Percentiles rank a stretch among this genome's conserved stretches.
Conservation (phyloP, 1,140 invertebrate species). For the Micrasema longulum region DNA sequence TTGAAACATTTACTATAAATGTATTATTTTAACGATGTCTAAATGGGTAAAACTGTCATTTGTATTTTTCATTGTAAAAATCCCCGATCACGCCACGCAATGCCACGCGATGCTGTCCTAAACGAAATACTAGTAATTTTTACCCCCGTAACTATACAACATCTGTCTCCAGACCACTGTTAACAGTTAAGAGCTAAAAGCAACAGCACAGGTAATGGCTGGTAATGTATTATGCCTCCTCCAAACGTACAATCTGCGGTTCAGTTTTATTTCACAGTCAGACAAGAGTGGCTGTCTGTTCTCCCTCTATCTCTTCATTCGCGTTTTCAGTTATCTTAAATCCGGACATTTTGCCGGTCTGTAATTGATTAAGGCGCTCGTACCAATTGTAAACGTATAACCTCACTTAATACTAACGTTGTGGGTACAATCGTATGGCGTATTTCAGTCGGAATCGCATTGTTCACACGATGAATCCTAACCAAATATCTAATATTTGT, state of each 20-base stretch:
- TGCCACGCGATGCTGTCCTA: too few species aligned
- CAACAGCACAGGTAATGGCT: too few species aligned
- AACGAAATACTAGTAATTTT: too few species aligned
- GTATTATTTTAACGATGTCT: too few species aligned
- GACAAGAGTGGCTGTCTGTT: slow-evolving; percentile 10
- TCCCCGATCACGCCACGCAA: too few species aligned
- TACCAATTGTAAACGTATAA: background rate
- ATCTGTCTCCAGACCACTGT: slow-evolving; percentile 21
- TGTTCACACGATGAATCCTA: background rate
- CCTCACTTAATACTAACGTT: background rate
- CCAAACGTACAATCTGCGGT: background rate
- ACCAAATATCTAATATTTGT: slow-evolving; percentile 15
- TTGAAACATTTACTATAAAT: too few species aligned
- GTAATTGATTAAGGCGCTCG: background rate
- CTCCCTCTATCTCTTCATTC: background rate
- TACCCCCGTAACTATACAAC: slow-evolving; percentile 1
- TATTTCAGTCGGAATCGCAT: background rate
- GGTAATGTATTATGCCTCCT: slow-evolving; percentile 5
- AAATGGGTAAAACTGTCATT: too few species aligned
- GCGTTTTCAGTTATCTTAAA: background rate
- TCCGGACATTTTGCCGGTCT: background rate
- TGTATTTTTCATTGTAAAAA: too few species aligned
- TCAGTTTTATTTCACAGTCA: slow-evolving; percentile 26
- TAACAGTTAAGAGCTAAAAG: slow-evolving; percentile 12
- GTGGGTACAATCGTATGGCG: background rate